A percentile compares a stretch with the other conserved stretches of the same genome.
These are phyloP conservation scores for Laupala kohalensis DNA, from an alignment of 1,140 invertebrate species.

Conservation along the genomic window DNA sequence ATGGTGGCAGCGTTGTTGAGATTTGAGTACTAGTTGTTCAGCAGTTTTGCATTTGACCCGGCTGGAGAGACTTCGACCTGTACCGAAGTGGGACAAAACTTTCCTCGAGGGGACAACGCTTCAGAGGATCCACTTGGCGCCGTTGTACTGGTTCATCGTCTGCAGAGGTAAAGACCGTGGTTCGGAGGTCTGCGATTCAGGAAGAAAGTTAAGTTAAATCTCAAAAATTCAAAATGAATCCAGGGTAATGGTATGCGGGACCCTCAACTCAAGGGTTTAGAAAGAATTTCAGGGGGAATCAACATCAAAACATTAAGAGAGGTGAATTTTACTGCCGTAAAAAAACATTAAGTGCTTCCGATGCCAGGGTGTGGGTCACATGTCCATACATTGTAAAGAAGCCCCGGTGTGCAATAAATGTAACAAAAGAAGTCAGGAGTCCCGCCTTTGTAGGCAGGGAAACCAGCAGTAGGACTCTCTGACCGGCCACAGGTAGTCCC, in stretches of 20 bases:
- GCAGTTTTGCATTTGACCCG: too few relatives aligned
- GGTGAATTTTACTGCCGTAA: neutral
- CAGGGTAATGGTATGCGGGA: neutral
- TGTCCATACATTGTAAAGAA: neutral
- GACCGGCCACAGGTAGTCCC: neutral
- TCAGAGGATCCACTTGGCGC: neutral
- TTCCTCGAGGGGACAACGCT: constrained; percentile 3
- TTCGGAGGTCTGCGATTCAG: neutral
- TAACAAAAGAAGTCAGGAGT: neutral
- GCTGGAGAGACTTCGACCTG: neutral
- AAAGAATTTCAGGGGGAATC: neutral
- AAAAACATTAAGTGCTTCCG: neutral
- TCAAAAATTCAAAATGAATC: neutral
- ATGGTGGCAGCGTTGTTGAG: too few relatives aligned
- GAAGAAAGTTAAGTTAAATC: neutral
- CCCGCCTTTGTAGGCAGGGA: neutral
- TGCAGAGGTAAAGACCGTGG: neutral
- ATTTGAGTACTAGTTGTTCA: too few relatives aligned
- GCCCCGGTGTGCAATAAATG: neutral
- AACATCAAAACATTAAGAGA: neutral
- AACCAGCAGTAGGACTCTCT: neutral
- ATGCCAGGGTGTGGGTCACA: neutral
- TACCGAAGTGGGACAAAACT: neutral
- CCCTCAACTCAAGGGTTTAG: neutral
- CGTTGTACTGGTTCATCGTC: neutral